Conservation (phyloP, 2,888 invertebrate species). For the Ichneumoninae sp. region DNA sequence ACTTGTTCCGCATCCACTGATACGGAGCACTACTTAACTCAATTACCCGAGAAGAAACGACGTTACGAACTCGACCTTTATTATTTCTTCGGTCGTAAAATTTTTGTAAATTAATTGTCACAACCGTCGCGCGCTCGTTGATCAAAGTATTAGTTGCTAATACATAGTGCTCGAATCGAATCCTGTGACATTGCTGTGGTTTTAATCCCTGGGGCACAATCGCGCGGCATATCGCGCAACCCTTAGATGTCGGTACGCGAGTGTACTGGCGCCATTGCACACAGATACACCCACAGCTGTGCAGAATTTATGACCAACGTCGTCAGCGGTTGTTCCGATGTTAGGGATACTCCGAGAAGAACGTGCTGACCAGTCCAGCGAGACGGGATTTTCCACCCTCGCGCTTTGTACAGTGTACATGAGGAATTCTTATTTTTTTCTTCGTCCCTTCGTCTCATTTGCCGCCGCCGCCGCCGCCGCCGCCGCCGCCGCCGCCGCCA, state of each 20-base stretch:
- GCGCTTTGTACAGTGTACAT: slow-evolving; percentile 29
- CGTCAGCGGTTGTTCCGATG: slow-evolving; percentile 43
- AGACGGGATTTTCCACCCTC: slow-evolving; percentile 39
- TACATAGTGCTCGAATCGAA: not conserved
- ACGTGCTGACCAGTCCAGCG: slow-evolving; percentile 61
- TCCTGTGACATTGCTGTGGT: not conserved
- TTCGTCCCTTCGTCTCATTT: slow-evolving; percentile 29
- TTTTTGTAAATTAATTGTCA: slow-evolving; percentile 43
- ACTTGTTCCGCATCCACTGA: slow-evolving; percentile 8
- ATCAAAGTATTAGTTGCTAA: slow-evolving; percentile 7
- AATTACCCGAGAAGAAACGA: slow-evolving; percentile 41
- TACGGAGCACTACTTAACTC: slow-evolving; percentile 42
- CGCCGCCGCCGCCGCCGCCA: slow-evolving; percentile 49
- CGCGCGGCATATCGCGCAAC: not conserved
- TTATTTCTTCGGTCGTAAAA: slow-evolving; percentile 1
- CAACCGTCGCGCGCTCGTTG: slow-evolving; percentile 20
- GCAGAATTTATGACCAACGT: slow-evolving; percentile 61
- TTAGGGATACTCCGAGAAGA: slow-evolving; percentile 39
- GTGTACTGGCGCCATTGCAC: slow-evolving; percentile 58
- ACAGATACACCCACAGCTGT: not conserved
- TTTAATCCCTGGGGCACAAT: not conserved
- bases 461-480: slow-evolving; percentile 49
- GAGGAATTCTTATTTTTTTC: slow-evolving; percentile 25
- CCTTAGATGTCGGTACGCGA: slow-evolving; percentile 42
- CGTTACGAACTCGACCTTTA: slow-evolving; percentile 15